Evolutionary conservation across 92 coral and sea anemone species (phyloP).

Genomic region (Porites cylindrica): DNA sequence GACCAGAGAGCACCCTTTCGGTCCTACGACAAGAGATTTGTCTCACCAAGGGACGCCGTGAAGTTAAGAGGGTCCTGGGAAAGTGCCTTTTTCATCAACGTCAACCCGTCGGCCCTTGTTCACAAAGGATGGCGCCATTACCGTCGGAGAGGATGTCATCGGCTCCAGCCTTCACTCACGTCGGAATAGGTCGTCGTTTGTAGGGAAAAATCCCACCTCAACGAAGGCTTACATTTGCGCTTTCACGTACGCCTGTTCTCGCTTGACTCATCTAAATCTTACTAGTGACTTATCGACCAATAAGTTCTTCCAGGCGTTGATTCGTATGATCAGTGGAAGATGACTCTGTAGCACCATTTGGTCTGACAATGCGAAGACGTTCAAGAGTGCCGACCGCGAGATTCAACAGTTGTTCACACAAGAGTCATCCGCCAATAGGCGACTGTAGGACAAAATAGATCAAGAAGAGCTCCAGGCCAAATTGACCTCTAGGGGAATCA

Average conservation of each 20-base stretch:
- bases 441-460: slow-evolving; percentile 25
- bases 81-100: slow-evolving; percentile 32
- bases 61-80: slow-evolving; percentile 24
- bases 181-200: background rate
- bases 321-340: slow-evolving; percentile 36
- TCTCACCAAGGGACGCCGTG: slow-evolving; percentile 50
- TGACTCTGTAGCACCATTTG: slow-evolving; percentile 51
- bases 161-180: slow-evolving; percentile 27
- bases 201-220: background rate
- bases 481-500: background rate
- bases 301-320: slow-evolving; percentile 26
- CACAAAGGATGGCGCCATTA: slow-evolving; percentile 13
- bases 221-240: slow-evolving; percentile 50
- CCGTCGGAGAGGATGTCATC: slow-evolving; percentile 31
- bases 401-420: slow-evolving; percentile 13
- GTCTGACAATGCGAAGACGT: slow-evolving; percentile 38
- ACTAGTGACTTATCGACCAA: slow-evolving; percentile 37
- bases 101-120: background rate
- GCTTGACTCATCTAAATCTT: slow-evolving; percentile 44
- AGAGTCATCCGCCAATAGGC: background rate
- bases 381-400: slow-evolving; percentile 2
- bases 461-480: background rate
- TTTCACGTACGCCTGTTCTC: slow-evolving; percentile 20
- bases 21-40: slow-evolving; percentile 33
- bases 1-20: slow-evolving; percentile 38